A percentile compares a stretch with the other conserved stretches of the same genome.
Conservation (phyloP, 2,888 invertebrate genomes). For the Drosophila lacicola region DNA sequence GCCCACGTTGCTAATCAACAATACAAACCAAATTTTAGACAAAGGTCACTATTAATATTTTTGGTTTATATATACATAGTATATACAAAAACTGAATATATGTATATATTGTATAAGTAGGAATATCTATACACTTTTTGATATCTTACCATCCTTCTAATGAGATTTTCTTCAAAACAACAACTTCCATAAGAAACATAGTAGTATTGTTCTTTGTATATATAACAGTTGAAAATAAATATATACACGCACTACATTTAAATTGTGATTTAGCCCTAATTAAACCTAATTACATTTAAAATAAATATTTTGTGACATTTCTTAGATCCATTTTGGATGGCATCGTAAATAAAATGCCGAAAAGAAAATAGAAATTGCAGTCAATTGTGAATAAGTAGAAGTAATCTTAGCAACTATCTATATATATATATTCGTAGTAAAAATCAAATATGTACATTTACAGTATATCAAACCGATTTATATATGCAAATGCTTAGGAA, state of each 20-base stretch:
- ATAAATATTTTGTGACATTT: slow-evolving; percentile 6
- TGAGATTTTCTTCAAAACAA: slow-evolving; percentile 11
- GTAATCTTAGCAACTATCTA: neutral
- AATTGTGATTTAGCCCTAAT: slow-evolving; percentile 56
- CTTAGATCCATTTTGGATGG: slow-evolving; percentile 7
- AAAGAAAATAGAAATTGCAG: slow-evolving; percentile 4
- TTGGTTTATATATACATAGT: slow-evolving; percentile 19
- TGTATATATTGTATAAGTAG: neutral
- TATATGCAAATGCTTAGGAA: too few species aligned
- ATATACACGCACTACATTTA: slow-evolving; percentile 21
- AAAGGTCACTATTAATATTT: slow-evolving; percentile 1
- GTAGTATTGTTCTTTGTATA: slow-evolving; percentile 37
- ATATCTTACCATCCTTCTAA: slow-evolving; percentile 14
- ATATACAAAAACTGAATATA: neutral
- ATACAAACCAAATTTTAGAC: slow-evolving; percentile 8
- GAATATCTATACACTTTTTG: slow-evolving; percentile 19
- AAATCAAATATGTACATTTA: too few species aligned
- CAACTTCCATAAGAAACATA: slow-evolving; percentile 33
- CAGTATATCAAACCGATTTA: too few species aligned
- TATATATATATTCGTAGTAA: too few species aligned
- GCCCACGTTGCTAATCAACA: neutral
- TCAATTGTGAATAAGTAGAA: slow-evolving; percentile 12
- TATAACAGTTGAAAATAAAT: slow-evolving; percentile 12
- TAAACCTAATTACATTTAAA: slow-evolving; percentile 22
- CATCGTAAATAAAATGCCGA: neutral